Evolutionary conservation across 2,797 vertebrate species (phyloP), one percentile per base, ranked within the genome.

Genomic region (Oreonectes daqikongensis): DNA sequence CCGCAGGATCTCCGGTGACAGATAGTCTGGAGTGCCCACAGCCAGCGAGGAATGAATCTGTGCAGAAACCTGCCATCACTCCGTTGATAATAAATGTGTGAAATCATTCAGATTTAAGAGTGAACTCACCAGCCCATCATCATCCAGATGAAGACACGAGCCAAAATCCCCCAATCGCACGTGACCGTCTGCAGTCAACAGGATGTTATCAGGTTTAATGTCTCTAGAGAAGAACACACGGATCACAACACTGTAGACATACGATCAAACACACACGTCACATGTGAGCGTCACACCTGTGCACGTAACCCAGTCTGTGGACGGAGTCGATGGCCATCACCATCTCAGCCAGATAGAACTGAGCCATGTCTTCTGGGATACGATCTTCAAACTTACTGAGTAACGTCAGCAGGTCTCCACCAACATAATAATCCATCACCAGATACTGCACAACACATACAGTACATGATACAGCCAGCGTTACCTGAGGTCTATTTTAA

Each of bases 361-460:
- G 91, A 18, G 94, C 94, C 94, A 95, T 94, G 79, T 95, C 93
- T 22, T 92, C 91, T 0, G 94, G 92, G 69, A 96, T 91, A 28
- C 90, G 87, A 83, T 95, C 94, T 69, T 91, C 93, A 74, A 96
- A 96, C 81, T 95, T 95, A 91, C 95, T 95, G 77, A 96, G 92
- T 79, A 96, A 87, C 0, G 95, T 94, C 78, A 96, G 86, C 84
- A 96, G 91, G 87, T 96, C 95, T 2, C 95, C 95, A 10, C 95
- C 95, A 42, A 94, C 93, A 50, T 95, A 96, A 79, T 95, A 95
- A 83, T 95, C 94, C 95, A 96, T 95, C 77, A 94, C 93, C 80
- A 96, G 89, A 83, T 96, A 95, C 95, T 95, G 79, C 22, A 15
- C 18, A 55, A 53, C 35, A 63, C 40, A 59, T 4, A 44, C 18